phyloP scores from a whole-genome alignment of 2,888 invertebrate species.

The Kuschelorhynchus macadamiae region DNA sequence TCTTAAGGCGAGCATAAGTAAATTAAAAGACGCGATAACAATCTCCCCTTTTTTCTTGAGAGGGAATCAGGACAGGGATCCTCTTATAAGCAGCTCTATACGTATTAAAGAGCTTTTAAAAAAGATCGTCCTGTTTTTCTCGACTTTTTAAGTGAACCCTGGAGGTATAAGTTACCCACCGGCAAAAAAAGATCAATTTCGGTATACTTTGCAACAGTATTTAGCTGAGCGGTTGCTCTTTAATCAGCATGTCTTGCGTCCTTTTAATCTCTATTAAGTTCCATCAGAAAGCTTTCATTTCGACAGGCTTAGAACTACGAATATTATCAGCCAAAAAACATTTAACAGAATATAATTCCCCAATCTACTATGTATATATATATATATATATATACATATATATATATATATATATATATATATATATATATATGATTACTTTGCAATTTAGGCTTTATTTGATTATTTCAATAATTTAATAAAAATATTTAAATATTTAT shows the following conservation, averaged over 20 bases:
- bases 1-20: constrained; percentile 83
- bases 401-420: too few relatives aligned
- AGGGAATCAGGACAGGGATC: constrained; percentile 63
- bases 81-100: constrained; percentile 58
- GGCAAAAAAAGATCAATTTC: constrained; percentile 55
- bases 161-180: constrained; percentile 63
- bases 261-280: constrained; percentile 67
- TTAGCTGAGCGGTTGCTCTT: constrained; percentile 65
- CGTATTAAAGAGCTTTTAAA: constrained; percentile 62
- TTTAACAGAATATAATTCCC: too few relatives aligned
- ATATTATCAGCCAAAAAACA: too few relatives aligned
- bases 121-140: constrained; percentile 65
- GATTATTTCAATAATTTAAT: too few relatives aligned
- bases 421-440: too few relatives aligned
- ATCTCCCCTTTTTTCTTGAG: constrained; percentile 74
- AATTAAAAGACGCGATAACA: constrained; percentile 86
- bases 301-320: constrained; percentile 30
- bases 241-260: constrained; percentile 66
- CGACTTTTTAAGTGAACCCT: constrained; percentile 63
- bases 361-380: too few relatives aligned
- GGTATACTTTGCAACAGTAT: constrained; percentile 52
- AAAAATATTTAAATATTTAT: too few relatives aligned
- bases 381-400: too few relatives aligned
- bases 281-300: constrained; percentile 53
- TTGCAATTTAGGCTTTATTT: too few relatives aligned